A percentile compares a stretch with the other conserved stretches of the same genome.
Conservation (phyloP, 2,113 vertebrate genomes). For the Falco punctatus region DNA sequence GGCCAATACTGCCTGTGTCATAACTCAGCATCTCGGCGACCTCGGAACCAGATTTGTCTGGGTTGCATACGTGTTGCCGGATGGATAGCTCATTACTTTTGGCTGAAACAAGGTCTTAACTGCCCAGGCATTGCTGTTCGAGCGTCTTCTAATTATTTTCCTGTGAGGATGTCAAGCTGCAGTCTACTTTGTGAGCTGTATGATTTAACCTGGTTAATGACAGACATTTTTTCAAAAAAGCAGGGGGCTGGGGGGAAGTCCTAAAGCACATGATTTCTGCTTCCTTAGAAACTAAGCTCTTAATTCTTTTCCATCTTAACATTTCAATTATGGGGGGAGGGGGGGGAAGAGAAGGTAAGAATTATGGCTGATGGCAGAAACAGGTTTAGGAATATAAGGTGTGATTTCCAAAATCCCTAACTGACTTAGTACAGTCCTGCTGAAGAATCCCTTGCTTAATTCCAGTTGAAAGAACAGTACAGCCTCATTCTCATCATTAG, state of each 20-base stretch:
- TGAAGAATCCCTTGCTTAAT: neutral
- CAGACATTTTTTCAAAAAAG: neutral
- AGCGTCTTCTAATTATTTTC: neutral
- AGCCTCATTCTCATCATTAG: neutral
- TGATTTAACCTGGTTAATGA: neutral
- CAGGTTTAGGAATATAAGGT: constrained; percentile 1
- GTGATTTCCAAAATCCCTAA: neutral
- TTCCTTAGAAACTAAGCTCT: neutral
- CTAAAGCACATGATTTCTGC: constrained; percentile 14
- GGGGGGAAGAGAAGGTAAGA: neutral
- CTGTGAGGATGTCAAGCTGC: neutral
- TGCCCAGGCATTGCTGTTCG: neutral
- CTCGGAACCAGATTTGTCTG: neutral
- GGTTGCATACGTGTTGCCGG: neutral
- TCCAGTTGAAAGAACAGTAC: neutral
- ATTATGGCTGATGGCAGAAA: neutral
- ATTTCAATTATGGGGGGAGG: neutral
- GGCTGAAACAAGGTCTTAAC: neutral
- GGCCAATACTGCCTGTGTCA: neutral
- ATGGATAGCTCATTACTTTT: neutral
- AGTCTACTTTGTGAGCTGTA: neutral
- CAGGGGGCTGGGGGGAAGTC: neutral
- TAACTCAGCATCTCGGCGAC: neutral
- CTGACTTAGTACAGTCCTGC: neutral
- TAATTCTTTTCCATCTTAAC: constrained; percentile 1